Conservation (phyloP, 2,797 vertebrate species). For the Hyperoplus immaculatus region DNA sequence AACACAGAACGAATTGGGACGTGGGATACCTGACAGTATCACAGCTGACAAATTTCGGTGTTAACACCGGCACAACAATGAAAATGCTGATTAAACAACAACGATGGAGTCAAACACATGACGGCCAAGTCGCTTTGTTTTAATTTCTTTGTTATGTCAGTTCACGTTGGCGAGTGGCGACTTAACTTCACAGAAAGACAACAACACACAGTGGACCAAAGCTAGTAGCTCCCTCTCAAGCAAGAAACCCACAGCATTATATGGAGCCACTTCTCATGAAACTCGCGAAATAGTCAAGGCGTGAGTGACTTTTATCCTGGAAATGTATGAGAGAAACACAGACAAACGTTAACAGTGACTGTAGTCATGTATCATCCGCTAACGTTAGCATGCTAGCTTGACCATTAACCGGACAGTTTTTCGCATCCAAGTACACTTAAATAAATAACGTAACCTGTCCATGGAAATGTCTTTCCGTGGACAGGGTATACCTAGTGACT, state of each 20-base stretch:
- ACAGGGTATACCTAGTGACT: fast-evolving
- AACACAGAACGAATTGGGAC: not conserved
- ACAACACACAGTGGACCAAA: conserved; percentile 3
- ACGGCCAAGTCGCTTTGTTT: conserved; percentile 64
- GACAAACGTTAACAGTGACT: not conserved
- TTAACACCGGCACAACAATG: conserved; percentile 27
- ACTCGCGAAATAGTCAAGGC: fast-evolving
- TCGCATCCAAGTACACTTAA: fast-evolving
- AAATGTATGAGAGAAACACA: not conserved
- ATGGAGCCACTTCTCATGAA: too few relatives aligned
- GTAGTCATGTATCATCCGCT: conserved; percentile 35
- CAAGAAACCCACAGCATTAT: not conserved
- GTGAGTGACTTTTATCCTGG: fast-evolving
- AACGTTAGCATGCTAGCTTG: conserved; percentile 64
- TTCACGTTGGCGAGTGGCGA: conserved; percentile 17
- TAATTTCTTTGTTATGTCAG: conserved; percentile 67
- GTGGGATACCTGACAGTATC: not conserved
- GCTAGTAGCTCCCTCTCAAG: not conserved
- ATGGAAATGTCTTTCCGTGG: fast-evolving
- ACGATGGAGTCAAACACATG: conserved; percentile 21
- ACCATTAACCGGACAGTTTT: not conserved
- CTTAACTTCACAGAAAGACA: conserved; percentile 14
- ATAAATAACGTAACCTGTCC: not conserved
- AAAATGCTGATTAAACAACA: conserved; percentile 59
- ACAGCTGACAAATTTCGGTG: not conserved